Percentiles rank a stretch among this genome's conserved stretches.
Conservation (phyloP, 2,888 invertebrate species). For the Gerosis bhagava region DNA sequence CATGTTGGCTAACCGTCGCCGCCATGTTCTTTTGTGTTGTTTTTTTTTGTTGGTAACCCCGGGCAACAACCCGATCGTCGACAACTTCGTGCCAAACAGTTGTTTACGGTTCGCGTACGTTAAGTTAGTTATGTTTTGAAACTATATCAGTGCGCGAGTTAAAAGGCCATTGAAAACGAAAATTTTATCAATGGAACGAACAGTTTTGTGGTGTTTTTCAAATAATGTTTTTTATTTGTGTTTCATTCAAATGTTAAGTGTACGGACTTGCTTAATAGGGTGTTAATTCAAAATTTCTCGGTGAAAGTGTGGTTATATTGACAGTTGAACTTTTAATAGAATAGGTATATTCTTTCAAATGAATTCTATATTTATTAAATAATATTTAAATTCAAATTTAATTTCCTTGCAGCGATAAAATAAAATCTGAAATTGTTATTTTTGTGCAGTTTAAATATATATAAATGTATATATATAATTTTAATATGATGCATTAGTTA, state of each 20-base stretch:
- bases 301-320: slow-evolving; percentile 72
- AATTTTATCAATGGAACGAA: slow-evolving; percentile 57
- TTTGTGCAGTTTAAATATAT: too few species aligned
- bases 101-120: slow-evolving; percentile 56
- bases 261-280: slow-evolving; percentile 12
- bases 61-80: slow-evolving; percentile 32
- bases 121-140: slow-evolving; percentile 63
- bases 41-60: slow-evolving; percentile 37
- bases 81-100: slow-evolving; percentile 62
- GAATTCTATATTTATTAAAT: too few species aligned
- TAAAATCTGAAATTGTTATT: too few species aligned
- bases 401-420: too few species aligned
- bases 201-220: slow-evolving; percentile 29
- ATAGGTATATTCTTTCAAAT: too few species aligned
- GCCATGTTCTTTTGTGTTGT: slow-evolving; percentile 28
- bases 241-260: slow-evolving; percentile 15
- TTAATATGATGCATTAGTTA: too few species aligned
- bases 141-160: slow-evolving; percentile 45
- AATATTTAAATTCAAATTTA: too few species aligned
- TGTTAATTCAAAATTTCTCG: slow-evolving; percentile 26
- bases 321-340: slow-evolving; percentile 54
- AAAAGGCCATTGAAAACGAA: slow-evolving; percentile 38
- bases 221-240: slow-evolving; percentile 1
- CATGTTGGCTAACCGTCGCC: slow-evolving; percentile 47
- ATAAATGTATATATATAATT: too few species aligned